Conservation (phyloP, 2,888 invertebrate genomes). For the Colostygia pectinataria region DNA sequence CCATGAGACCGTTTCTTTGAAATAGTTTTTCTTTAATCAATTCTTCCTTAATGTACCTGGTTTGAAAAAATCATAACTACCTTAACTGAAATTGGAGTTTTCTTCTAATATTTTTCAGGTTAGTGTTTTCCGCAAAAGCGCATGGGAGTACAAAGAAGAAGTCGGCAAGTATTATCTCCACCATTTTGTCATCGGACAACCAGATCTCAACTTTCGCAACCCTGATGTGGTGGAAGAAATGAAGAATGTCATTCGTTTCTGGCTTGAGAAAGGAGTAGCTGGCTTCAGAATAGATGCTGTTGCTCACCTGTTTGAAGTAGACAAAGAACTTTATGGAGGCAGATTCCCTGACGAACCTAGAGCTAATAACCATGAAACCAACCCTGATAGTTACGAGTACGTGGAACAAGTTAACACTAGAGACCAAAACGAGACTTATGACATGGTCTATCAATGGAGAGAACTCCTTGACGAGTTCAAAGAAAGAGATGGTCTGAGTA, state of each 20-base stretch:
- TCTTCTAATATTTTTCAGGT: too few relatives aligned
- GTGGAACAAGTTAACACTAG: constrained; percentile 85
- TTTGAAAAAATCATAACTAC: too few relatives aligned
- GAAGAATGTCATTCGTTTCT: constrained; percentile 85
- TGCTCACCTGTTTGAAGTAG: constrained; percentile 82
- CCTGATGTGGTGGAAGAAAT: constrained; percentile 79
- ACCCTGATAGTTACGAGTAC: constrained; percentile 79
- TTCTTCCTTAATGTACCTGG: too few relatives aligned
- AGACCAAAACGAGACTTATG: constrained; percentile 82
- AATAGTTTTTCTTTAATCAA: too few relatives aligned
- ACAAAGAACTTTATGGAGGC: constrained; percentile 56
- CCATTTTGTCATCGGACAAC: constrained; percentile 84
- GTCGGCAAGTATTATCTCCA: constrained; percentile 88
- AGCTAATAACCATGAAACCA: constrained; percentile 63
- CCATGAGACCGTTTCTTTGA: too few relatives aligned
- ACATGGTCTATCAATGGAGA: constrained; percentile 82
- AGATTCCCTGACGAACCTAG: constrained; percentile 78
- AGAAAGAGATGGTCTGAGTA: too few relatives aligned
- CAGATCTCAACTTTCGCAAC: constrained; percentile 87
- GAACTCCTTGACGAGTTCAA: too few relatives aligned
- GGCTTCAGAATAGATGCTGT: constrained; percentile 89
- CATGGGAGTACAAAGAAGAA: too few relatives aligned
- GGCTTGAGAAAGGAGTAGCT: constrained; percentile 89
- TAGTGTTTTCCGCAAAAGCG: too few relatives aligned
- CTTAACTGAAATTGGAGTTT: constrained; percentile 85